A percentile compares a stretch with the other conserved stretches of the same genome.
These are phyloP conservation scores for Leucosticte australis DNA, from an alignment of 2,113 vertebrate species.

Conservation along the genomic window DNA sequence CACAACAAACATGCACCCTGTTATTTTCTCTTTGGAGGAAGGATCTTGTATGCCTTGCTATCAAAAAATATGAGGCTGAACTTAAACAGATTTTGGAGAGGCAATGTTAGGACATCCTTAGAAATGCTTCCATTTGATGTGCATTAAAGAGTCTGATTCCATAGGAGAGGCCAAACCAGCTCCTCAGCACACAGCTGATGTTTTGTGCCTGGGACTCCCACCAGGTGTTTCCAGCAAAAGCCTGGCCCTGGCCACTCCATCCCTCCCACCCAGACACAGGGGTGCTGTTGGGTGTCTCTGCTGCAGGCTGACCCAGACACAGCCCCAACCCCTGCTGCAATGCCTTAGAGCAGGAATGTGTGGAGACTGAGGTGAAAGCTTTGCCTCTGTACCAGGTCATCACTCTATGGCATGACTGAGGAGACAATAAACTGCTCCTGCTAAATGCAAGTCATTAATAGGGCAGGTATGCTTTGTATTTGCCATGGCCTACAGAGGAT, in stretches of 20 bases:
- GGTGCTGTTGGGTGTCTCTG: background rate
- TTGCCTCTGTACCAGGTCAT: background rate
- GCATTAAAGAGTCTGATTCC: background rate
- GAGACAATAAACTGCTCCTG: accelerated
- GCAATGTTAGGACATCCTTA: background rate
- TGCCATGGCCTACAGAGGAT: background rate
- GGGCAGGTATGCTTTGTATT: background rate
- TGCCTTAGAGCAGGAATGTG: background rate
- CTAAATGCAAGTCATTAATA: background rate
- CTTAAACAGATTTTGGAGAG: background rate
- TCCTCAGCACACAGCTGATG: background rate
- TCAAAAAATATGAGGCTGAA: background rate
- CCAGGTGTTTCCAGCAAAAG: background rate
- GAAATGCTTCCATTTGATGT: background rate
- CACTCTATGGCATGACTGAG: too few species aligned
- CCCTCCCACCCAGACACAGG: background rate
- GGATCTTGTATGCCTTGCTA: background rate
- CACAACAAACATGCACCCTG: accelerated
- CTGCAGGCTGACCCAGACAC: background rate
- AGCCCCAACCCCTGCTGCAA: background rate
- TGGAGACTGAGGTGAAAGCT: background rate
- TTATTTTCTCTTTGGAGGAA: background rate
- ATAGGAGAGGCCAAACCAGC: background rate
- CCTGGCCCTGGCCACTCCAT: too few species aligned
- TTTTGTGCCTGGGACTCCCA: background rate